Conservation (phyloP, 1,140 invertebrate species). For the Pseudoatta argentina region DNA sequence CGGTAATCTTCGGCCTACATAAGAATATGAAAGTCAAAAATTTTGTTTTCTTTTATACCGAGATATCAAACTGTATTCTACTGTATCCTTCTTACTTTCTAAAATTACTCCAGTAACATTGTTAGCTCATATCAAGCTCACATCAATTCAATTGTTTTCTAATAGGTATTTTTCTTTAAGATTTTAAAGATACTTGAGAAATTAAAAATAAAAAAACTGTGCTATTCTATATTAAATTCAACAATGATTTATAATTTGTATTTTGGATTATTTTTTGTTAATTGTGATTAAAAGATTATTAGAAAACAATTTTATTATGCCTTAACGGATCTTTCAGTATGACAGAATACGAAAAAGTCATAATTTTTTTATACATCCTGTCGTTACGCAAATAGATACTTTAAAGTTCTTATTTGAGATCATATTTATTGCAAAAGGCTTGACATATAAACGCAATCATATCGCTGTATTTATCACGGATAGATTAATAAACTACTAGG, state of each 20-base stretch:
- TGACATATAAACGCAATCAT: constrained; percentile 35
- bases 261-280: background rate
- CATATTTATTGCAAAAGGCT: constrained; percentile 9
- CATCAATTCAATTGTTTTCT: background rate
- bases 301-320: background rate
- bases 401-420: constrained; percentile 5
- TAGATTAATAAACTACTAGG: constrained; percentile 24
- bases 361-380: background rate
- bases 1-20: background rate
- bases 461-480: constrained; percentile 3
- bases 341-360: background rate
- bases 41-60: background rate
- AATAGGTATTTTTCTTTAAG: background rate
- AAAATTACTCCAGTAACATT: background rate
- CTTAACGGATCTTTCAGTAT: background rate
- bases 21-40: constrained; percentile 18
- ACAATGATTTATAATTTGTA: background rate
- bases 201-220: background rate
- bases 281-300: background rate
- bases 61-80: background rate
- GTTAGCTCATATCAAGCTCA: background rate
- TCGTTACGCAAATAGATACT: background rate
- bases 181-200: background rate
- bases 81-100: background rate
- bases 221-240: background rate